Evolutionary conservation across 2,797 vertebrate genomes (phyloP).

Genomic region (Myoxocephalus aenaeus): DNA sequence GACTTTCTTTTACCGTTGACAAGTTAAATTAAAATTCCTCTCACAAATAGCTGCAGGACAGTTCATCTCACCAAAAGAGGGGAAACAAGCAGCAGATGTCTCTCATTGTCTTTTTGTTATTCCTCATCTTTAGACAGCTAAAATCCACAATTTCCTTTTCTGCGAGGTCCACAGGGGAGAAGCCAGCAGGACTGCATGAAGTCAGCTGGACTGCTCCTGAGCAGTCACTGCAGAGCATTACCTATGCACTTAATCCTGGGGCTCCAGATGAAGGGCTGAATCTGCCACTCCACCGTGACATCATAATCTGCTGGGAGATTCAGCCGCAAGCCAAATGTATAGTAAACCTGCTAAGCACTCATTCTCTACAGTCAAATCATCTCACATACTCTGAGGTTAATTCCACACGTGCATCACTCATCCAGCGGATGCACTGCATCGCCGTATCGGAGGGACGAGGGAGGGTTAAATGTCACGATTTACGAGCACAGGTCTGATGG

Average conservation of each 20-base stretch:
- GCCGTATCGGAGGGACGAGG: neutral
- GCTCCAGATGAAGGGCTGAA: slow-evolving; percentile 36
- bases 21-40: neutral
- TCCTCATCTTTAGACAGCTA: slow-evolving; percentile 10
- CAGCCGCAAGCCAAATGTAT: slow-evolving; percentile 29
- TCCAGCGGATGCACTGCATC: slow-evolving; percentile 19
- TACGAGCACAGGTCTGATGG: neutral
- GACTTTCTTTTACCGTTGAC: neutral
- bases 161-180: neutral
- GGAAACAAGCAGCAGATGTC: slow-evolving; percentile 5
- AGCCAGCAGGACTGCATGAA: slow-evolving; percentile 16
- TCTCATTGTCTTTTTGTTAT: slow-evolving; percentile 1
- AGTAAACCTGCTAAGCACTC: slow-evolving; percentile 44
- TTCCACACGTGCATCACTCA: neutral
- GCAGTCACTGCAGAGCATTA: slow-evolving; percentile 41
- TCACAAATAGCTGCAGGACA: slow-evolving; percentile 8
- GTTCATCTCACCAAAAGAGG: slow-evolving; percentile 35
- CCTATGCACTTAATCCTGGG: slow-evolving; percentile 71
- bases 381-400: slow-evolving; percentile 34
- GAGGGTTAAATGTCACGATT: neutral
- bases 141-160: slow-evolving; percentile 16
- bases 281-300: slow-evolving; percentile 61
- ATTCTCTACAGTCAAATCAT: slow-evolving; percentile 55
- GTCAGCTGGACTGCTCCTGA: slow-evolving; percentile 46
- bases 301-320: slow-evolving; percentile 80